A percentile compares a stretch with the other conserved stretches of the same genome.
Conservation (phyloP, 2,113 vertebrate genomes). For the Sarotherodon lohbergeri region DNA sequence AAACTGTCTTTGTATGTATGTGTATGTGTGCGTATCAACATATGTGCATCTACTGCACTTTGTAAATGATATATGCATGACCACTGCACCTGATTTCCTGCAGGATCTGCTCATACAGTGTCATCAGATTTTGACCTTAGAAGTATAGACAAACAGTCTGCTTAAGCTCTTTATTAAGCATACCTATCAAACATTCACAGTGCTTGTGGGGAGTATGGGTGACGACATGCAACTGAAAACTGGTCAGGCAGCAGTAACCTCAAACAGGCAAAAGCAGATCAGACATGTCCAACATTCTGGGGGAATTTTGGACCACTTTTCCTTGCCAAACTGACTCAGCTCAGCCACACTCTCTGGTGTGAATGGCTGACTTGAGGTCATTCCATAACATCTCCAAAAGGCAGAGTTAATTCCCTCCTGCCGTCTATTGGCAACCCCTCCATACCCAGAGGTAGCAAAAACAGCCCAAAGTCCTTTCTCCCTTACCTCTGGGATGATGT, state of each 20-base stretch:
- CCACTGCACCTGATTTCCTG: background rate
- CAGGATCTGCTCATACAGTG: background rate
- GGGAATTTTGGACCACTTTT: background rate
- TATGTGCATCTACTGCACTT: background rate
- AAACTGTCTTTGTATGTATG: background rate
- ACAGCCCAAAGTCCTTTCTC: background rate
- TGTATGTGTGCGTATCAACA: background rate
- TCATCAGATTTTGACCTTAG: background rate
- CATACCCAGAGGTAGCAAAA: background rate
- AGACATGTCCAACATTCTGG: background rate
- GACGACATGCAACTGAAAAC: background rate
- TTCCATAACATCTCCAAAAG: background rate
- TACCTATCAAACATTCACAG: background rate
- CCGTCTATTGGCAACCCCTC: background rate
- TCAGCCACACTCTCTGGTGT: background rate
- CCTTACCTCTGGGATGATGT: background rate
- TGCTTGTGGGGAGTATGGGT: background rate
- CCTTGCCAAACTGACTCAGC: background rate
- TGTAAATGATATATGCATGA: background rate
- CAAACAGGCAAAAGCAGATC: background rate
- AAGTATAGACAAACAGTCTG: background rate
- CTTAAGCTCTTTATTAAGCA: background rate
- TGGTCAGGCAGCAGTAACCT: background rate
- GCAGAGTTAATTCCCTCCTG: background rate
- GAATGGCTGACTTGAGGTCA: background rate